Percentiles rank a stretch among this genome's conserved stretches.
These are phyloP conservation scores for Aphidoletes aphidimyza DNA, from an alignment of 2,888 invertebrate species.

Conservation along the genomic window DNA sequence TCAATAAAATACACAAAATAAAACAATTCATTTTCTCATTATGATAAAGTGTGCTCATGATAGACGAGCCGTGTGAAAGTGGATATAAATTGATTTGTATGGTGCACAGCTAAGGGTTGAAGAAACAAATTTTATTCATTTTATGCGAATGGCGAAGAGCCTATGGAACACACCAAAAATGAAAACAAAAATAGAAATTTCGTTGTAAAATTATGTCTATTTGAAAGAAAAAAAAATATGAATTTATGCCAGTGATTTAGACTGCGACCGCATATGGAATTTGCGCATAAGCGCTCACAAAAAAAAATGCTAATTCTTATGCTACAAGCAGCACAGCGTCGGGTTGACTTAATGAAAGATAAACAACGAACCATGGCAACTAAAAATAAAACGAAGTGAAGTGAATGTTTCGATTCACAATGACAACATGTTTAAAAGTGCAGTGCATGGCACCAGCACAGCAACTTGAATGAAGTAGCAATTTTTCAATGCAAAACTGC, in stretches of 20 bases:
- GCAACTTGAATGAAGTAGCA: slow-evolving; percentile 27
- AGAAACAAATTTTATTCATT: no score
- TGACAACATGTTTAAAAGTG: background rate
- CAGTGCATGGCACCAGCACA: slow-evolving; percentile 34
- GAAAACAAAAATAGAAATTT: background rate
- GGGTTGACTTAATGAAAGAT: slow-evolving; percentile 25
- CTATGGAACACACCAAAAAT: no score
- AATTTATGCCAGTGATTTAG: slow-evolving; percentile 41
- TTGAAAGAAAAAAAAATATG: background rate
- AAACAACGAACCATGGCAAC: slow-evolving; percentile 15
- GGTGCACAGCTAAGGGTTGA: no score
- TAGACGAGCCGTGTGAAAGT: no score
- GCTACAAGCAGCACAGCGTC: background rate
- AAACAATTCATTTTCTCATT: no score
- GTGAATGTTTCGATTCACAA: background rate
- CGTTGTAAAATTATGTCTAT: background rate
- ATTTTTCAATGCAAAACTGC: slow-evolving; percentile 46
- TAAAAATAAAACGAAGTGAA: background rate
- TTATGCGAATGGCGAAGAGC: no score
- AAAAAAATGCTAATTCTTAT: no score
- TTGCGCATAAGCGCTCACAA: background rate
- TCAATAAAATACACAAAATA: no score
- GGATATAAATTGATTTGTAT: no score
- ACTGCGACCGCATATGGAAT: slow-evolving; percentile 10
- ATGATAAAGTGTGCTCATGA: no score